Percentiles rank a stretch among this genome's conserved stretches.
phyloP scores from a whole-genome alignment of 2,113 vertebrate species.

The Enhydra lutris region DNA sequence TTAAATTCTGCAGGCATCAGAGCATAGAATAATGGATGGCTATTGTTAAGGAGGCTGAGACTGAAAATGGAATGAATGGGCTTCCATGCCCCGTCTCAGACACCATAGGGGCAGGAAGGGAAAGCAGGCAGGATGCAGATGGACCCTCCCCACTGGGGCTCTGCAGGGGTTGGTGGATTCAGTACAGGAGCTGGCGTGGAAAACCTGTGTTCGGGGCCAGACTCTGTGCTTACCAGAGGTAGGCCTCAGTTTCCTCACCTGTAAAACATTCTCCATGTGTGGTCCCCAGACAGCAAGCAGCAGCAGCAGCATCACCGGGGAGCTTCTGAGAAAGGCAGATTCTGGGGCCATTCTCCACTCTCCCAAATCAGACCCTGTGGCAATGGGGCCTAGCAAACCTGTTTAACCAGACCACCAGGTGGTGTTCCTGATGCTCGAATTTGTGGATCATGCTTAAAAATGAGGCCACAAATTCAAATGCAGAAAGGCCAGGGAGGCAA shows the following conservation, averaged over 20 bases:
- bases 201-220: not conserved
- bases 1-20: slow-evolving; percentile 70
- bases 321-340: not conserved
- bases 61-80: slow-evolving; percentile 42
- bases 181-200: not conserved
- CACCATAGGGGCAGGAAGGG: not conserved
- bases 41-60: slow-evolving; percentile 61
- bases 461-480: not conserved
- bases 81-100: slow-evolving; percentile 3
- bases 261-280: not conserved
- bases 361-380: not conserved
- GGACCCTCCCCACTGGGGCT: not conserved
- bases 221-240: not conserved
- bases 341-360: not conserved
- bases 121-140: not conserved
- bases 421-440: not conserved
- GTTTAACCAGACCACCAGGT: not conserved
- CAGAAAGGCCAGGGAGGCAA: not conserved
- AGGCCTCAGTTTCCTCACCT: not conserved
- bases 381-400: not conserved
- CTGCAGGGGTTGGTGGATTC: not conserved
- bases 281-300: not conserved
- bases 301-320: not conserved
- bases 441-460: not conserved
- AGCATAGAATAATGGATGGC: slow-evolving; percentile 62